Conservation (phyloP, 2,888 invertebrate species). For the Noctua janthe region DNA sequence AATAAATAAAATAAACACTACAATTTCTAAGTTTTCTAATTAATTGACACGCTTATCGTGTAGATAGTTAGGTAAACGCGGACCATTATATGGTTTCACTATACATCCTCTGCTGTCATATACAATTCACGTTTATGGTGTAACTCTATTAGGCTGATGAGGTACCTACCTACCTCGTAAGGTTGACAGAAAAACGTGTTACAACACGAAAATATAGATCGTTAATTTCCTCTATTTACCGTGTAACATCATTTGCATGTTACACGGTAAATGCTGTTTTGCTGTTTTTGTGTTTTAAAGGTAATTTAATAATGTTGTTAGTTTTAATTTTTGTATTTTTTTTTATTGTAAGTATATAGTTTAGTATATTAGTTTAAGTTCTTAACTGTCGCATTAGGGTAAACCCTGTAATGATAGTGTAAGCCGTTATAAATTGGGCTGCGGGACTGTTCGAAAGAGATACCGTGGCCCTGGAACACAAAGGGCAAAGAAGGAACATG, state of each 20-base stretch:
- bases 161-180: not conserved
- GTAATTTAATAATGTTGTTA: too few relatives aligned
- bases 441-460: too few relatives aligned
- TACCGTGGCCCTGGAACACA: too few relatives aligned
- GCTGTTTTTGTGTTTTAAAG: too few relatives aligned
- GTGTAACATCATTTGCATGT: not conserved
- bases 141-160: conserved; percentile 3
- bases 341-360: too few relatives aligned
- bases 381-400: too few relatives aligned
- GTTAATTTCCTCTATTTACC: not conserved
- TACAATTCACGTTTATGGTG: not conserved
- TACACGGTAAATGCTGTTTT: too few relatives aligned
- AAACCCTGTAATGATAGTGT: too few relatives aligned
- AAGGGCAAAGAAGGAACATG: too few relatives aligned
- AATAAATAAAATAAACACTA: not conserved
- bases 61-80: not conserved
- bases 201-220: not conserved
- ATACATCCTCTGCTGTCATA: not conserved
- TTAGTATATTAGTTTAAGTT: too few relatives aligned
- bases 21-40: conserved; percentile 24
- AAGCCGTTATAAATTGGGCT: too few relatives aligned
- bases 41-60: not conserved
- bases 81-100: conserved; percentile 33
- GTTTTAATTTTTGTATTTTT: too few relatives aligned
- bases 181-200: not conserved